A percentile compares a stretch with the other conserved stretches of the same genome.
Conservation (phyloP, 2,888 invertebrate genomes). For the Cheilosia vulpina region DNA sequence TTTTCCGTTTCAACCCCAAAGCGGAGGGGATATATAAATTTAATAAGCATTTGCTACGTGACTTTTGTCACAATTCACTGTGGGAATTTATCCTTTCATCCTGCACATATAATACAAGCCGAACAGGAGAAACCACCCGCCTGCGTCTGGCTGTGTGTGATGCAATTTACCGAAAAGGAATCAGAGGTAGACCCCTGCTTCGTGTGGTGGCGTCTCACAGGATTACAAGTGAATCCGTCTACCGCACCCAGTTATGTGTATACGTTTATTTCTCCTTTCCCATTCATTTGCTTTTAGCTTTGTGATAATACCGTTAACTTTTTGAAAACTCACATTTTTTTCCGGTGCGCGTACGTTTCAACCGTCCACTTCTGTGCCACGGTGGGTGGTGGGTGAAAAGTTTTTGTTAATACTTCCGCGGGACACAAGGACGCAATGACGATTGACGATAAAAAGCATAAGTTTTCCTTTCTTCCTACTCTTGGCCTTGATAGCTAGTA, state of each 20-base stretch:
- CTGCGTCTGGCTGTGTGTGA: not conserved
- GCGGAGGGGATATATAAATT: constrained; percentile 53
- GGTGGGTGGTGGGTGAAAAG: constrained; percentile 37
- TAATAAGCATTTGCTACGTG: constrained; percentile 69
- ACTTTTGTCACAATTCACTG: constrained; percentile 68
- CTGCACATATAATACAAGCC: constrained; percentile 25
- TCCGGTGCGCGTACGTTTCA: constrained; percentile 18
- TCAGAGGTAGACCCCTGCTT: constrained; percentile 18
- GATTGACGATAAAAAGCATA: constrained; percentile 60
- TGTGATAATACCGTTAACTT: constrained; percentile 49
- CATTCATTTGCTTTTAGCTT: constrained; percentile 39
- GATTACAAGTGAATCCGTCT: constrained; percentile 46
- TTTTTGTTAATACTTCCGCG: constrained; percentile 55
- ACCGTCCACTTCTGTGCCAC: constrained; percentile 4
- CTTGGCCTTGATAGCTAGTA: constrained; percentile 28
- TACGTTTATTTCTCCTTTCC: not conserved
- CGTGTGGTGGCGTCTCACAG: constrained; percentile 22
- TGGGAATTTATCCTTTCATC: constrained; percentile 55
- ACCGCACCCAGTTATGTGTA: not conserved
- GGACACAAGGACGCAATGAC: constrained; percentile 50
- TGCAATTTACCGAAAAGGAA: constrained; percentile 44
- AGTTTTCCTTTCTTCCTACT: constrained; percentile 33
- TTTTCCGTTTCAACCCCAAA: constrained; percentile 52
- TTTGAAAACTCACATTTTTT: constrained; percentile 44
- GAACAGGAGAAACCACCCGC: constrained; percentile 16